Evolutionary conservation across 2,113 vertebrate species (phyloP).

Genomic region (Tychaedon coryphoeus): DNA sequence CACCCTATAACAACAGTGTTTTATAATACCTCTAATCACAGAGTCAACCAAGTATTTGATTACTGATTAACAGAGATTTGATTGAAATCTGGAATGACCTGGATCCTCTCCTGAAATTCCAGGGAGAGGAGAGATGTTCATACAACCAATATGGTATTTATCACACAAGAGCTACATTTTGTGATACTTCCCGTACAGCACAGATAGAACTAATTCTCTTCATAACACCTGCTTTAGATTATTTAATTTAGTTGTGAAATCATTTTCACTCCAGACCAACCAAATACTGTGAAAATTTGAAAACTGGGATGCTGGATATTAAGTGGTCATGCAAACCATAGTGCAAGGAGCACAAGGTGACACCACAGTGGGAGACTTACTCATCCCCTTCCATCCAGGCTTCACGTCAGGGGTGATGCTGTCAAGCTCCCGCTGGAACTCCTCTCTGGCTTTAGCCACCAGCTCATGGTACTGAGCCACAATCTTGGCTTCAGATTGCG

Average conservation of each 20-base stretch:
- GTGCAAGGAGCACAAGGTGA: background rate
- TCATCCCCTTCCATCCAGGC: constrained; percentile 91
- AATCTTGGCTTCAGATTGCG: constrained; percentile 90
- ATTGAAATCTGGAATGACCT: background rate
- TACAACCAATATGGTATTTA: background rate
- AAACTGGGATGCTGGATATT: background rate
- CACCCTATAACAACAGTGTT: accelerated
- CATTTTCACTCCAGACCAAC: background rate
- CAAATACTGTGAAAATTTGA: background rate
- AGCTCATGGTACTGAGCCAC: constrained; percentile 94
- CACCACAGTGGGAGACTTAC: constrained; percentile 75
- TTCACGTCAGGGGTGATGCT: constrained; percentile 92
- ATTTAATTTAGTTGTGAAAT: background rate
- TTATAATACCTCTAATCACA: background rate
- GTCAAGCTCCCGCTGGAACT: constrained; percentile 91
- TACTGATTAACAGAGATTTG: background rate
- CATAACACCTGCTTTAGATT: background rate
- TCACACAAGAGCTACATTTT: background rate
- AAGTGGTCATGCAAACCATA: background rate
- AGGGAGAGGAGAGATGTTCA: background rate
- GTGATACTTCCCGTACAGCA: background rate
- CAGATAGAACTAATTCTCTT: background rate
- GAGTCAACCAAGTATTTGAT: background rate
- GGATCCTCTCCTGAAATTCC: background rate
- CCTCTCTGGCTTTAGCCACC: constrained; percentile 87